Evolutionary conservation across 2,888 invertebrate species (phyloP), one percentile per base, ranked within the genome.

Genomic region (Cheilosia vulpina): DNA sequence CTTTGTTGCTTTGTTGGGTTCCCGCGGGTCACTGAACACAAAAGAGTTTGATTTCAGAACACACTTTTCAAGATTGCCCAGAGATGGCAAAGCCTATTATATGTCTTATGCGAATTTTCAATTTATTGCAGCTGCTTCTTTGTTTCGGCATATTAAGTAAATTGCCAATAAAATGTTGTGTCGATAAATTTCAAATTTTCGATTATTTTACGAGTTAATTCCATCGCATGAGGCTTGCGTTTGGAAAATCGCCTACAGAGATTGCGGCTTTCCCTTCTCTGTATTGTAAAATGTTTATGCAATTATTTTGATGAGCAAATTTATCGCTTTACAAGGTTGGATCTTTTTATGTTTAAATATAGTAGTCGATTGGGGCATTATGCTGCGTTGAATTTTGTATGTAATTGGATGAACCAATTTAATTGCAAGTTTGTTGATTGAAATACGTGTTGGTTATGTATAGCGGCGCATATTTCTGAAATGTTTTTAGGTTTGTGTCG

Each of bases 161-260:
- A 75, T 66, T 75, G 75, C 62, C 66, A 65, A 52, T 75, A 75
- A 75, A 75, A 66, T 66, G 47, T 27, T 27, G 53, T 17, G 43
- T 24, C 57, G 73, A 75, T 75, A 65, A 57, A 75, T 57, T 63
- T 24, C 0, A 15, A 9, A 21, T 31, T 17, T 17, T 27, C 31
- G 19, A 13, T 53, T 53, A n/a, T 72, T 17, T 17, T 47, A 38
- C 21, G 31, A 34, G 19, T 45, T 17, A 34, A 17, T 38, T 63
- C 13, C 2, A 58, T 58, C 34, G 11, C 34, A 50, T 43, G 47
- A 41, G 47, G 41, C 15, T 19, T 21, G 19, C 52, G 27, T 52
- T 68, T 60, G 38, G 34, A 52, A 58, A 58, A 58, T 52, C 47
- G 41, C 66, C 52, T 66, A 27, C 19, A 50, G 58, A 52, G 47